Percentiles rank a stretch among this genome's conserved stretches.
phyloP scores from a whole-genome alignment of 2,113 vertebrate genomes.

The Antennarius striatus region DNA sequence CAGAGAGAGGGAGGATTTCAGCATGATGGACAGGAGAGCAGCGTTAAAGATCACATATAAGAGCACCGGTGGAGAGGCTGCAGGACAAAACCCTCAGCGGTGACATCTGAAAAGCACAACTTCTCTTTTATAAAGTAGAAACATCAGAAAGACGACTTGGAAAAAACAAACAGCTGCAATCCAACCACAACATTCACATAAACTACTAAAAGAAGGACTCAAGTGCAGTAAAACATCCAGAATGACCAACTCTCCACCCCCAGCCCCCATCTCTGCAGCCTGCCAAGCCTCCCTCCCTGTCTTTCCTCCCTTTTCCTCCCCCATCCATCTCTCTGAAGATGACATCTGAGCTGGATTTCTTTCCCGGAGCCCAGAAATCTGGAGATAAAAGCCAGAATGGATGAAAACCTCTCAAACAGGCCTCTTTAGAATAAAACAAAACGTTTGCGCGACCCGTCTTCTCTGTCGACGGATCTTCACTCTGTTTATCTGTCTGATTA shows the following conservation, averaged over 20 bases:
- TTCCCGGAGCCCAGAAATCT: conserved; percentile 36
- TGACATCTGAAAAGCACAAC: background rate
- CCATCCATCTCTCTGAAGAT: conserved; percentile 56
- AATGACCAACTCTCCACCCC: conserved; percentile 54
- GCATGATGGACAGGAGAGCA: background rate
- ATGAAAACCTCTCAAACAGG: conserved; percentile 30
- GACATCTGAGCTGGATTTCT: conserved; percentile 52
- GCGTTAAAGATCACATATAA: background rate
- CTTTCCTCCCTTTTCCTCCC: conserved; percentile 64
- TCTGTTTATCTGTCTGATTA: conserved; percentile 17
- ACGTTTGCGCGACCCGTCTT: conserved; percentile 1
- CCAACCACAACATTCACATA: conserved; percentile 12
- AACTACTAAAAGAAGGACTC: conserved; percentile 32
- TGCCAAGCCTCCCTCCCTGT: conserved; percentile 45
- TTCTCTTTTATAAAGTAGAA: background rate
- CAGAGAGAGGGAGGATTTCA: background rate
- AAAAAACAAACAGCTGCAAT: conserved; percentile 7
- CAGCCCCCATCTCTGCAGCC: conserved; percentile 61
- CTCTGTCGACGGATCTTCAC: background rate
- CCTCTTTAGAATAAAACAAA: conserved; percentile 18
- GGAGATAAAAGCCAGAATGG: conserved; percentile 53
- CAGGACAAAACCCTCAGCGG: no score
- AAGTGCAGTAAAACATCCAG: conserved; percentile 63
- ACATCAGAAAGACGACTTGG: conserved; percentile 13
- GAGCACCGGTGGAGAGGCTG: background rate